Base-by-base conservation (phyloP, 2,797 vertebrate species). In the Aeoliscus strigatus region DNA sequence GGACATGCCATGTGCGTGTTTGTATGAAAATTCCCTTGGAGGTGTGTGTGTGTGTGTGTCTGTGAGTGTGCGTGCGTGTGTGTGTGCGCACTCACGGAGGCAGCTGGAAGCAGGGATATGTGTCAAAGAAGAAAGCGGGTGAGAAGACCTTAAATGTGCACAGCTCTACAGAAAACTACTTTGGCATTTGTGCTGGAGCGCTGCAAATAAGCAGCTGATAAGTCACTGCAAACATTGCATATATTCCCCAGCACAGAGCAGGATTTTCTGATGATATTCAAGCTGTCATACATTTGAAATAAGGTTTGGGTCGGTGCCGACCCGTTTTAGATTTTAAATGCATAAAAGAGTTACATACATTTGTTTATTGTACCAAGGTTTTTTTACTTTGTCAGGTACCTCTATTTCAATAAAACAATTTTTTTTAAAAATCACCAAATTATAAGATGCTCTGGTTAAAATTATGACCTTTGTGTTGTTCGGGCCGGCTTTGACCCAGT, bases 61-160 rank as follows among this genome's bases (percentile, higher is more conserved):
- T n/a, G n/a, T n/a, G n/a, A n/a, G n/a, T n/a, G n/a, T n/a, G n/a
- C n/a, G n/a, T 37, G 33, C 11, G 31, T 41, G 39, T 46, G 47
- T 10, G 24, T 39, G 39, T 27, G 39, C 52, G 52, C 77, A 72
- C 78, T 82, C 72, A 77, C 51, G 4, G 65, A 67, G 30, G 68
- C 72, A 77, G n/a, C 47, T 64, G 64, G 52, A 69, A 53, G 59
- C 33, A 16, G 43, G 26, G 65, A 69, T 77, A 61, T 67, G 77
- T 68, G 66, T 73, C 51, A 66, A 32, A 67, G 45, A 70, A 69
- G 56, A 62, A 67, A 73, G 50, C 63, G 29, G 60, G 66, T 70
- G 66, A 77, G 66, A 63, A 73, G 69, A 75, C 65, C 57, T 77
- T 78, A 80, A 78, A 80, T 75, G 57, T 78, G 77, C 76, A 70